Percentiles rank a stretch among this genome's conserved stretches.
Evolutionary conservation across 2,888 invertebrate genomes (phyloP).

Genomic region (Neoscelio sp.): DNA sequence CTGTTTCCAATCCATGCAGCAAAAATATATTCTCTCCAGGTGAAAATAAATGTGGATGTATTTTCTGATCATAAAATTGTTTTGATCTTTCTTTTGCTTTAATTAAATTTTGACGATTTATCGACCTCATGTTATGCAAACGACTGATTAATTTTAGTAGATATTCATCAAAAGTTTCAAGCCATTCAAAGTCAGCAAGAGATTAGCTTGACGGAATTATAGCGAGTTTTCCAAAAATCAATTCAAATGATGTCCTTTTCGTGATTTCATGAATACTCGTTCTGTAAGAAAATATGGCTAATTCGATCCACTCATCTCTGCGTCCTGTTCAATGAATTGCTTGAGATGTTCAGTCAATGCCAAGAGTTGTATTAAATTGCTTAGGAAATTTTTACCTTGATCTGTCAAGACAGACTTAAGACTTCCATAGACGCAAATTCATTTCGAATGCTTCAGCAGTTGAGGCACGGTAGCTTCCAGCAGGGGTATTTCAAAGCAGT

Average conservation of each 20-base stretch:
- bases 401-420: no score
- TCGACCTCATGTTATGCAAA: neutral
- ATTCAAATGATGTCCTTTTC: no score
- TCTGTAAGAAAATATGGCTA: no score
- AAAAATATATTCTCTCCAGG: slow-evolving; percentile 24
- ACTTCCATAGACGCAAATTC: neutral
- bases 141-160: neutral
- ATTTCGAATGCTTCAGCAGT: slow-evolving; percentile 1
- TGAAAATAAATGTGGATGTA: slow-evolving; percentile 7
- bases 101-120: slow-evolving; percentile 6
- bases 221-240: no score
- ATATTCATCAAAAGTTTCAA: slow-evolving; percentile 21
- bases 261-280: slow-evolving; percentile 1
- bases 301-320: no score
- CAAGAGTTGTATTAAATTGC: neutral
- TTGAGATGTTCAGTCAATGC: no score
- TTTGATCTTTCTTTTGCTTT: slow-evolving; percentile 18
- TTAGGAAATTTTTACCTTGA: neutral
- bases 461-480: neutral
- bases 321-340: no score
- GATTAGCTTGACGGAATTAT: no score
- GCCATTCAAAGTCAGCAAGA: neutral
- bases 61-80: slow-evolving; percentile 8
- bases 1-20: slow-evolving; percentile 12
- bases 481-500: neutral